phyloP scores from a whole-genome alignment of 1,140 invertebrate species.

The Megalopta genalis region DNA sequence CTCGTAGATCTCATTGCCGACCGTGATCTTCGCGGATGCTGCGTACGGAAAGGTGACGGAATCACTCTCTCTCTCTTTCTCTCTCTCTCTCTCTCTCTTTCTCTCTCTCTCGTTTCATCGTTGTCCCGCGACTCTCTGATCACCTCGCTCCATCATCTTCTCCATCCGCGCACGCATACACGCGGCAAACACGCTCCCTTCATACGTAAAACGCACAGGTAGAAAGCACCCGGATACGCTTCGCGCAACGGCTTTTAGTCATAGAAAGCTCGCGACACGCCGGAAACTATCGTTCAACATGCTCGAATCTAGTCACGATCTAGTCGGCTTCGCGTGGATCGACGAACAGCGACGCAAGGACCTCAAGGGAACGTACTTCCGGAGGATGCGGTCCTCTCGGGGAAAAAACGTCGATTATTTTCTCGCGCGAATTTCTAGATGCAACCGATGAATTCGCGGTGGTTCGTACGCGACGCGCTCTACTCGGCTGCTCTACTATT shows the following conservation, averaged over 20 bases:
- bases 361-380: no score
- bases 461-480: no score
- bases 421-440: no score
- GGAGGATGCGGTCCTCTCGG: no score
- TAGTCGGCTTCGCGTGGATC: background rate
- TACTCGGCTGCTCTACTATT: no score
- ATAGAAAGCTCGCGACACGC: no score
- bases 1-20: slow-evolving; percentile 32
- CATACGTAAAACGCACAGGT: background rate
- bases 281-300: no score
- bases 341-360: no score
- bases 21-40: slow-evolving; percentile 2
- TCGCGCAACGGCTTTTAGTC: background rate
- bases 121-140: background rate
- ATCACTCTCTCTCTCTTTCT: background rate
- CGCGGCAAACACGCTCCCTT: background rate
- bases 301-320: background rate
- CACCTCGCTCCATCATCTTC: background rate
- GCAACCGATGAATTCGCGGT: no score
- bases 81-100: no score
- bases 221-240: background rate
- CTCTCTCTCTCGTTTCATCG: background rate
- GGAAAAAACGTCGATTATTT: no score
- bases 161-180: background rate
- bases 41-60: background rate